phyloP scores from a whole-genome alignment of 1,140 invertebrate genomes.

The Bradysia coprophila region DNA sequence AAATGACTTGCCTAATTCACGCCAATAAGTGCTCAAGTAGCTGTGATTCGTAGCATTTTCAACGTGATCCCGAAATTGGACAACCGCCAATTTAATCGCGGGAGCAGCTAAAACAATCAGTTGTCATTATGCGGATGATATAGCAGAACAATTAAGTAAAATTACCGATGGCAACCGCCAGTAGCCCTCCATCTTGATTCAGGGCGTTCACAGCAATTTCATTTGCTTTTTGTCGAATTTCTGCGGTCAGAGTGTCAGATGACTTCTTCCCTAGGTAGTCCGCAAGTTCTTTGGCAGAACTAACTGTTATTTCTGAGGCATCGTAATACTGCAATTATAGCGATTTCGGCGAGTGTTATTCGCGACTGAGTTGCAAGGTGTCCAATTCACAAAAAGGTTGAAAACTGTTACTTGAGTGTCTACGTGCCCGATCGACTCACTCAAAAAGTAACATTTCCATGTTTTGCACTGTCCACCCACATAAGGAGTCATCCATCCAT shows the following conservation, averaged over 20 bases:
- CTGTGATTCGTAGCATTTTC: constrained; percentile 2
- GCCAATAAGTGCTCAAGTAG: constrained; percentile 21
- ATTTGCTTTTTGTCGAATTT: constrained; percentile 17
- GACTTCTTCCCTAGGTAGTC: constrained; percentile 18
- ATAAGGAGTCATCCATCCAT: no score
- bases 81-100: constrained; percentile 20
- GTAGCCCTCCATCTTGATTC: constrained; percentile 19
- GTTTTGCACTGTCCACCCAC: no score
- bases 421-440: no score
- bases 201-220: constrained; percentile 18
- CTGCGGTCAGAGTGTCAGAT: constrained; percentile 11
- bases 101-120: constrained; percentile 23
- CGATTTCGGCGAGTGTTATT: neutral
- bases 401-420: no score
- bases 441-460: no score
- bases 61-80: constrained; percentile 23
- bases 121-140: no score
- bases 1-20: no score
- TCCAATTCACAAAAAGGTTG: neutral
- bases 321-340: constrained; percentile 18
- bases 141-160: no score
- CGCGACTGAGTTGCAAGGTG: neutral
- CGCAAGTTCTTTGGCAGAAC: constrained; percentile 20
- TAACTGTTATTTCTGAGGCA: constrained; percentile 16
- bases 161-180: constrained; percentile 23